A percentile compares a stretch with the other conserved stretches of the same genome.
Evolutionary conservation across 2,888 invertebrate genomes (phyloP).

Genomic region (Erebia aethiops): DNA sequence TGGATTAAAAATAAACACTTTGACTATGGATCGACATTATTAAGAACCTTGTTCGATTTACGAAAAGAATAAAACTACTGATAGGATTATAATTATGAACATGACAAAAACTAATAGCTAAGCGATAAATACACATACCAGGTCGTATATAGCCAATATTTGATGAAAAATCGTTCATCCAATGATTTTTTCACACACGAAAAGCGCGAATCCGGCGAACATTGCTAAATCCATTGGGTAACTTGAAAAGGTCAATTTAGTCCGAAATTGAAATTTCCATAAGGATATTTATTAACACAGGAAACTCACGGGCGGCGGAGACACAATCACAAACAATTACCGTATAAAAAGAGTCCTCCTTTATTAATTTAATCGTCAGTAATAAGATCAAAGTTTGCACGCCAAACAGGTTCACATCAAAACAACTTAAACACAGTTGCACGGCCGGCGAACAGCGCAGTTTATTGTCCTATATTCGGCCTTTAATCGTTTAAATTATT

Average conservation of each 20-base stretch:
- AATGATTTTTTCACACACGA: conserved; percentile 37
- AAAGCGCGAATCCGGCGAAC: conserved; percentile 37
- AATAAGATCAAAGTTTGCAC: conserved; percentile 2
- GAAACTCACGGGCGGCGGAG: conserved; percentile 28
- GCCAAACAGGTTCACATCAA: conserved; percentile 10
- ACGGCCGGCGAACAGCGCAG: conserved; percentile 22
- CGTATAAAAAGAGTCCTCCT: conserved; percentile 11
- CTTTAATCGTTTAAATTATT: conserved; percentile 33
- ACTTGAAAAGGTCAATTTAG: conserved; percentile 40
- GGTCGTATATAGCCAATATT: conserved; percentile 41
- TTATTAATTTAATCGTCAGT: conserved; percentile 17
- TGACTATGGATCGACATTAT: conserved; percentile 17
- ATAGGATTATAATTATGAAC: neutral
- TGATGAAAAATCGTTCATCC: conserved; percentile 40
- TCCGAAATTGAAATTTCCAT: conserved; percentile 28
- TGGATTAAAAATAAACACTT: conserved; percentile 40
- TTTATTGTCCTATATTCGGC: conserved; percentile 34
- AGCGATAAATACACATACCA: conserved; percentile 40
- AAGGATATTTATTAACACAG: conserved; percentile 27
- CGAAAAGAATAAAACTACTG: neutral
- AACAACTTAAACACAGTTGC: conserved; percentile 24
- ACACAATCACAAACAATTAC: conserved; percentile 39
- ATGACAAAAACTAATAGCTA: conserved; percentile 12
- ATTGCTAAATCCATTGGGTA: conserved; percentile 41
- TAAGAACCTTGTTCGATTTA: conserved; percentile 13